Percentiles rank a stretch among this genome's conserved stretches.
phyloP scores from a whole-genome alignment of 2,888 invertebrate species.

The Baronia brevicornis region DNA sequence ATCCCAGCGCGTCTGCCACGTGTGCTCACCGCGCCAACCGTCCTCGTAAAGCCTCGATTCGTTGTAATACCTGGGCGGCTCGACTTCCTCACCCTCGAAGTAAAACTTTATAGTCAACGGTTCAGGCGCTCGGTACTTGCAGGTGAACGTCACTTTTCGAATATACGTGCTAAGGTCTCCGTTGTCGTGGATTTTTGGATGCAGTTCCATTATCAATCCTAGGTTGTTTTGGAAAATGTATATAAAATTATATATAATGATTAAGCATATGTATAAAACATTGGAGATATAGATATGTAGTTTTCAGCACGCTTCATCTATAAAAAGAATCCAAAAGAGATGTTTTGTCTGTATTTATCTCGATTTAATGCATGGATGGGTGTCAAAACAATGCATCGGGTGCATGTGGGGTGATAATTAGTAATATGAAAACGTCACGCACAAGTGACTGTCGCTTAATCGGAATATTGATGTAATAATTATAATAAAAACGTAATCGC shows the following conservation, averaged over 20 bases:
- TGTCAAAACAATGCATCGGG: no score
- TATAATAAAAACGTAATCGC: no score
- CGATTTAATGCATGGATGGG: no score
- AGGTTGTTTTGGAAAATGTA: constrained; percentile 24
- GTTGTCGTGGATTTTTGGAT: constrained; percentile 44
- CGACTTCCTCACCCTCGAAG: constrained; percentile 37
- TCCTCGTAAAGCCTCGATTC: constrained; percentile 41
- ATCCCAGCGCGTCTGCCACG: constrained; percentile 47
- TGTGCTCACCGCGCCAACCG: constrained; percentile 52
- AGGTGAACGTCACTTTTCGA: constrained; percentile 44
- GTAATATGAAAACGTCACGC: no score
- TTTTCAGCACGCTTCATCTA: no score
- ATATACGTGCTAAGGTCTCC: constrained; percentile 24
- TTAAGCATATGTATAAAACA: no score
- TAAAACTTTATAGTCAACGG: constrained; percentile 57
- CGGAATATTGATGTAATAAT: no score
- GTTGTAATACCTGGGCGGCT: constrained; percentile 35
- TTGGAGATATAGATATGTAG: no score
- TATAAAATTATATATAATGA: constrained; percentile 6
- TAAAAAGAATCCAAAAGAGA: no score
- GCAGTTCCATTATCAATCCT: constrained; percentile 66
- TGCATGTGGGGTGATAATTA: no score
- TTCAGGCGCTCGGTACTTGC: constrained; percentile 60
- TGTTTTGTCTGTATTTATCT: no score
- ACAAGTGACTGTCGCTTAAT: no score